These are phyloP conservation scores for Hyperoplus lanceolatus DNA, from an alignment of 2,797 vertebrate species.

Conservation along the genomic window DNA sequence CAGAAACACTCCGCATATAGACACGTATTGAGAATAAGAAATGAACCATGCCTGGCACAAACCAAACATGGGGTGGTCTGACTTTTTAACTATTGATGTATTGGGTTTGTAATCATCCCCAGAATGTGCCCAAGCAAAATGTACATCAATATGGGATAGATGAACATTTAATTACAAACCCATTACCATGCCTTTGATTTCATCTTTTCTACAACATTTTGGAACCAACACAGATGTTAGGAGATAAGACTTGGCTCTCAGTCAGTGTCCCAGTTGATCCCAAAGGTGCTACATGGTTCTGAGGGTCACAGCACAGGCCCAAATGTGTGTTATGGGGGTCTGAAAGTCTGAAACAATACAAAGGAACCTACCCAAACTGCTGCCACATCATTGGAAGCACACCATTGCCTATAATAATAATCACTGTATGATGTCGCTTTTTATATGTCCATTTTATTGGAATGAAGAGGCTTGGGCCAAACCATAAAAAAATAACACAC, in stretches of 20 bases:
- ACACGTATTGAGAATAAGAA: conserved; percentile 8
- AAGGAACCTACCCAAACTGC: not conserved
- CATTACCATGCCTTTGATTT: not conserved
- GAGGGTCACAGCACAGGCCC: not conserved
- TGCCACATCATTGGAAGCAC: not conserved
- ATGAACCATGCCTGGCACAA: not conserved
- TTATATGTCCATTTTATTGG: not conserved
- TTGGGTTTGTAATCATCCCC: conserved; percentile 2
- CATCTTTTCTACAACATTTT: not conserved
- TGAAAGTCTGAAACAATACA: not conserved
- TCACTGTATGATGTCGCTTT: not conserved
- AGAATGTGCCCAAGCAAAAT: not conserved
- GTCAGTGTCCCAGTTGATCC: not conserved
- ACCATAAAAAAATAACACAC: not conserved
- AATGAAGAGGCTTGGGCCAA: not conserved
- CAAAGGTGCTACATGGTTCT: not conserved
- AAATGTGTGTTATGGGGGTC: not conserved
- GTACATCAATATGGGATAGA: not conserved
- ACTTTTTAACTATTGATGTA: not conserved
- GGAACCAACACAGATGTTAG: not conserved
- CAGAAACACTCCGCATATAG: not conserved
- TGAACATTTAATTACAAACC: conserved; percentile 2
- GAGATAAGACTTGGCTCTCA: not conserved
- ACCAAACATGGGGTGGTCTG: not conserved
- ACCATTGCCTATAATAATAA: not conserved